These are phyloP conservation scores for Drosophila kokeensis DNA, from an alignment of 2,888 invertebrate genomes.

Conservation along the genomic window DNA sequence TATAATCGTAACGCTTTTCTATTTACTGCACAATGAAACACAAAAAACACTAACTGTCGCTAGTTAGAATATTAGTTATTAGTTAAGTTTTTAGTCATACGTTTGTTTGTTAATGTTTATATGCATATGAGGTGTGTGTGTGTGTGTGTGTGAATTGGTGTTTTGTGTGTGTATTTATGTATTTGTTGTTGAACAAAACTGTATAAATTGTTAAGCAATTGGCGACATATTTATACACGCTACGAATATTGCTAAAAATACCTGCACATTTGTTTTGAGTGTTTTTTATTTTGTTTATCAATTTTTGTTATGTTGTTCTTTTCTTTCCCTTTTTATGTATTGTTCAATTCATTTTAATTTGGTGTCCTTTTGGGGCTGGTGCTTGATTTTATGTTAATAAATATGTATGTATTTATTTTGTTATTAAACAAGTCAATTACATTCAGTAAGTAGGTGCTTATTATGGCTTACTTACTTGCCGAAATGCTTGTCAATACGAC, in stretches of 20 bases:
- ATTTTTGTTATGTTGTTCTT: slow-evolving; percentile 34
- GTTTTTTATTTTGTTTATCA: not conserved
- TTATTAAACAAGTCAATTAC: slow-evolving; percentile 54
- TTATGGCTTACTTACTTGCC: slow-evolving; percentile 22
- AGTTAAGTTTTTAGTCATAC: slow-evolving; percentile 50
- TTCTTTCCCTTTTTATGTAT: slow-evolving; percentile 18
- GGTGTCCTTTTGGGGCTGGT: slow-evolving; percentile 65
- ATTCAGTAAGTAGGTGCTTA: slow-evolving; percentile 38
- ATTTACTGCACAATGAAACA: slow-evolving; percentile 49
- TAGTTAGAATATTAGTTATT: slow-evolving; percentile 38
- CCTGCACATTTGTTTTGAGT: slow-evolving; percentile 56
- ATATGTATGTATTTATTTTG: slow-evolving; percentile 19
- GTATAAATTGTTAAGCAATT: slow-evolving; percentile 62
- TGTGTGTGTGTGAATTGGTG: slow-evolving; percentile 15
- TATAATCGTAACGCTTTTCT: slow-evolving; percentile 51
- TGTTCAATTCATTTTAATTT: slow-evolving; percentile 16
- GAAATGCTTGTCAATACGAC: slow-evolving; percentile 24
- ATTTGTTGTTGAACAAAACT: slow-evolving; percentile 42
- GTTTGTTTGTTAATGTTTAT: slow-evolving; percentile 61
- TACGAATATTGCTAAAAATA: slow-evolving; percentile 77
- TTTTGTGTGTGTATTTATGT: slow-evolving; percentile 23
- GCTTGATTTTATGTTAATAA: slow-evolving; percentile 69
- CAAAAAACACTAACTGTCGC: slow-evolving; percentile 32
- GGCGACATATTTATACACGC: slow-evolving; percentile 74
- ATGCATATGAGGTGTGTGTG: slow-evolving; percentile 67